Evolutionary conservation across 1,140 invertebrate genomes (phyloP).

Genomic region (Colletes gigas): DNA sequence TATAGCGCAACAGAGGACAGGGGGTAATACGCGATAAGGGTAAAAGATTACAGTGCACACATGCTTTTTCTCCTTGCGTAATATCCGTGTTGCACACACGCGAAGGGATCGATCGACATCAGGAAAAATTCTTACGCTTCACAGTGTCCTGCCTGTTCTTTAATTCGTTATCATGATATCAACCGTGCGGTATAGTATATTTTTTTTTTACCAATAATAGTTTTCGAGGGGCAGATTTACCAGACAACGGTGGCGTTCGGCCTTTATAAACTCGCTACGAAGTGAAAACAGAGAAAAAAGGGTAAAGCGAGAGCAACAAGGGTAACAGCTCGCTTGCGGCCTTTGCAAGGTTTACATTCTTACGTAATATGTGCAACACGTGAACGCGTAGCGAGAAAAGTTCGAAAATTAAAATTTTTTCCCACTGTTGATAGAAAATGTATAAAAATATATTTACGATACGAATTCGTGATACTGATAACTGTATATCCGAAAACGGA

Average conservation of each 20-base stretch:
- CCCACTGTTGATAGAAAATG: neutral
- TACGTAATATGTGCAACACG: conserved; percentile 31
- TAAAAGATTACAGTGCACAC: conserved; percentile 17
- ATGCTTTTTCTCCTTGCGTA: neutral
- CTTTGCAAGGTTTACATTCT: neutral
- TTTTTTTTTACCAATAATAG: neutral
- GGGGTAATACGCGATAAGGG: neutral
- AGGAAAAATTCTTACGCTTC: neutral
- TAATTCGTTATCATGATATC: neutral
- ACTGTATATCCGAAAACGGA: no score
- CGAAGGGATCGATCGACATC: conserved; percentile 8
- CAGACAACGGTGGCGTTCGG: neutral
- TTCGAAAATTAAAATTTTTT: conserved; percentile 10
- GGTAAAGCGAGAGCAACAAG: neutral
- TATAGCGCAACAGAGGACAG: conserved; percentile 9
- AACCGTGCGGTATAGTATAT: neutral
- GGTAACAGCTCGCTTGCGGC: neutral
- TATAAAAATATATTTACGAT: neutral
- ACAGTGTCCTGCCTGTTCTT: neutral
- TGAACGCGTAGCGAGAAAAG: conserved; percentile 12
- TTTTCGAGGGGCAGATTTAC: conserved; percentile 1
- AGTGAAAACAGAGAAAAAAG: neutral
- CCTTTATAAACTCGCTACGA: neutral
- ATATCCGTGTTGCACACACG: neutral
- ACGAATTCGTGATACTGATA: neutral